These are phyloP conservation scores for Chionomys nivalis DNA, from an alignment of 2,113 vertebrate genomes.

Conservation along the genomic window DNA sequence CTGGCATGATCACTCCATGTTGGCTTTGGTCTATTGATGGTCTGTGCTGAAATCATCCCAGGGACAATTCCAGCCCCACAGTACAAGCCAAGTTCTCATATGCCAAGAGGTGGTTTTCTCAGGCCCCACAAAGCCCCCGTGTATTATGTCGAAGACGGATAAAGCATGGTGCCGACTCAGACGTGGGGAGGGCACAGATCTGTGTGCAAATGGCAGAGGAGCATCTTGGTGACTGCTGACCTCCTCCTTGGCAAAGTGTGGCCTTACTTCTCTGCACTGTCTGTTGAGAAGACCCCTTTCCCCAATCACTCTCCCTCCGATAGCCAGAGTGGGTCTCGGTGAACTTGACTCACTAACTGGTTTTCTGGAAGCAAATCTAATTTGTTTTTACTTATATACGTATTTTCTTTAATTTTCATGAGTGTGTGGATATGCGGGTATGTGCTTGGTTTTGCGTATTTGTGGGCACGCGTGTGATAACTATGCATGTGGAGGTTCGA, in stretches of 20 bases:
- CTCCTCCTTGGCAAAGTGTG: neutral
- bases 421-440: neutral
- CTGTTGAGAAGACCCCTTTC: neutral
- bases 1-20: neutral
- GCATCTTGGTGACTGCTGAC: accelerated
- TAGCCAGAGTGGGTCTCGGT: neutral
- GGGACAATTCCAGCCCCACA: neutral
- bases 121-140: accelerated
- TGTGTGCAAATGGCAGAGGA: neutral
- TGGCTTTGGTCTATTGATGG: neutral
- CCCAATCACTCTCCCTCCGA: neutral
- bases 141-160: neutral
- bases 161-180: neutral
- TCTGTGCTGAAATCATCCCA: neutral
- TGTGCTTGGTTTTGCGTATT: neutral
- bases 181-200: neutral
- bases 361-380: neutral
- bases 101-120: neutral
- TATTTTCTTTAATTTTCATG: neutral
- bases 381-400: neutral
- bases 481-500: no score
- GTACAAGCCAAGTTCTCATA: neutral
- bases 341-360: neutral
- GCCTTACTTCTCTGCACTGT: neutral
- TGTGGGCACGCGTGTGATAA: neutral